Base-by-base conservation (phyloP, 2,113 vertebrate species). In the Myiagra hebetior region DNA sequence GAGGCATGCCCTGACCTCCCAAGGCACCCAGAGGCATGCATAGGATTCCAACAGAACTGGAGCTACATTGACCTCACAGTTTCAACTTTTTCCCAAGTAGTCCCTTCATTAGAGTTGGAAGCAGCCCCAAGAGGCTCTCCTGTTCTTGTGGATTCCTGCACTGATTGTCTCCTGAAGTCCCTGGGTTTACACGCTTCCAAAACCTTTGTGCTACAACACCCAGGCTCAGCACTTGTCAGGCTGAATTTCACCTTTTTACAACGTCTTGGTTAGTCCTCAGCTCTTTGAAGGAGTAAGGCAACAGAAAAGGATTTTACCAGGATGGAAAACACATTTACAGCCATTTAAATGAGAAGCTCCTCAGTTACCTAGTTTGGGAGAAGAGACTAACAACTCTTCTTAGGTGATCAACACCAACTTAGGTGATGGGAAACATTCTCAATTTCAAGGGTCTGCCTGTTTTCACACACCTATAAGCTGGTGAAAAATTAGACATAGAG, bases 51-150 rank as follows among this genome's bases (percentile, higher is more conserved):
- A 37, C 37, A 37, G 75, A 94, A 67, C 27, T 39, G 37, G 39
- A 76, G 44, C 35, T 31, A 80, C 0, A 0, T 0, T 78, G 27
- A 78, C n/a, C 13, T 53, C 63, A 60, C 16, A 17, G 7, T 52
- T 72, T 55, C 3, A 2, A 55, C 13, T 49, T 80, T 65, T 78
- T 68, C 24, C 23, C 20, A 46, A 2, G 55, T 24, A 22, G 67
- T 67, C 37, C 72, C 20, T 80, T 73, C 12, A 35, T 20, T 27
- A 60, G n/a, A 70, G 37, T 2, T 20, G 41, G 53, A 67, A 80
- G 57, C 22, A 86, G 49, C 17, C 53, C n/a, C 7, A 15, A 41
- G 33, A 82, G 15, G 24, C 14, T 75, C 33, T 60, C 39, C 10
- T 56, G 35, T 10, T 31, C 70, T 53, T 56, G 30, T 68, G 35